Base-by-base conservation (phyloP, 2,113 vertebrate species). In the Acrocephalus kingi region DNA sequence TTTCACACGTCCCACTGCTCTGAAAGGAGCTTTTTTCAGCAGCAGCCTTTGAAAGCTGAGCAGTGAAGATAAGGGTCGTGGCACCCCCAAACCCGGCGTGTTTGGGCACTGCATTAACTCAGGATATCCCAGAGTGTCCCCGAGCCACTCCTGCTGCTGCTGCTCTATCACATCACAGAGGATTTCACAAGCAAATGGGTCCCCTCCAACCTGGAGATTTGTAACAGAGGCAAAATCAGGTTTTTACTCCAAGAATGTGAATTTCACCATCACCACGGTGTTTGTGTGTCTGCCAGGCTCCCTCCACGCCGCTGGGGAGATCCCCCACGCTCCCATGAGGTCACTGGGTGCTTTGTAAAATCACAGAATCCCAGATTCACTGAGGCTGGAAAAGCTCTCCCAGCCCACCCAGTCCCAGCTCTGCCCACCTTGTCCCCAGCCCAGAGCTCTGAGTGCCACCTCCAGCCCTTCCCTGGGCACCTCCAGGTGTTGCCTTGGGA, bases 1-100 rank as follows among this genome's bases (percentile, higher is more conserved):
- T 77, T 93, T 81, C 93, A 67, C 87, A 74, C 69, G 33, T 95
- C 93, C 89, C 46, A 67, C 94, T 84, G 84, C 73, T 89, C 89
- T n/a, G 24, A 30, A 37, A 89, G 59, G 68, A 89, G 61, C 91
- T 90, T 74, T 94, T 91, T 77, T 51, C 52, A 54, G 89, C 30
- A 91, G 77, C 79, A 82, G 46, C 25, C 0, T 43, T 69, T 80
- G 61, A 37, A n/a, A 73, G 21, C 45, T 1, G 9, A 92, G 84
- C 80, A 49, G 3, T 15, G 58, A 49, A 66, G 89, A 25, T 1
- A 25, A 46, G 1, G 7, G 11, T 2, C 11, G 17, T 63, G 79
- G 77, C 75, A 81, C 72, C 51, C 43, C 25, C 10, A 31, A 49
- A 58, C 92, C 41, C 13, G 3, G n/a, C 0, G 2, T 41, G 27